A percentile compares a stretch with the other conserved stretches of the same genome.
These are phyloP conservation scores for Drosophila seguyi DNA, from an alignment of 1,140 invertebrate species.

Conservation along the genomic window DNA sequence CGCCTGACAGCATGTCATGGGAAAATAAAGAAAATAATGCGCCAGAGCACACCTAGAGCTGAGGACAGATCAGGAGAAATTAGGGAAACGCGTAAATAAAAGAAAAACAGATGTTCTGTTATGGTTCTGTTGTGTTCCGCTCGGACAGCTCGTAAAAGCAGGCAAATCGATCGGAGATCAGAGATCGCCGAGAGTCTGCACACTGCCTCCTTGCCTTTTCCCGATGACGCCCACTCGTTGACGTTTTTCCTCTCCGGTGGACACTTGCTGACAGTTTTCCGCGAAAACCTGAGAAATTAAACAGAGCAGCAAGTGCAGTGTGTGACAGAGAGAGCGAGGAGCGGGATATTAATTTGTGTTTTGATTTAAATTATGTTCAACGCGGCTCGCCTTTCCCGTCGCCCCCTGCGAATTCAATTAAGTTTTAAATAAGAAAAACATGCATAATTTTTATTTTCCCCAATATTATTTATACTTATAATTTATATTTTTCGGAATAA, in stretches of 20 bases:
- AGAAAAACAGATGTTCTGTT: conserved; percentile 52
- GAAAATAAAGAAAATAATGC: conserved; percentile 27
- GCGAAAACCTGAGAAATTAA: conserved; percentile 34
- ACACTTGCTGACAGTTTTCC: conserved; percentile 34
- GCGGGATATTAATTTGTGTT: conserved; percentile 64
- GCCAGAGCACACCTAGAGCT: conserved; percentile 17
- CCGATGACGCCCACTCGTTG: conserved; percentile 21
- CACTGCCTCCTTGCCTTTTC: not conserved
- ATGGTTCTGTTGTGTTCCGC: conserved; percentile 41
- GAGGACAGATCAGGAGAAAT: conserved; percentile 25
- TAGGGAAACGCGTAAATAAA: conserved; percentile 43
- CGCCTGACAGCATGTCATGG: conserved; percentile 48
- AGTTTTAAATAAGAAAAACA: conserved; percentile 63
- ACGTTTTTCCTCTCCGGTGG: conserved; percentile 14
- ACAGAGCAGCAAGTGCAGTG: conserved; percentile 39
- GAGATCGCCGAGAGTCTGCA: conserved; percentile 5
- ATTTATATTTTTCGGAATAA: conserved; percentile 74
- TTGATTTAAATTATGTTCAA: conserved; percentile 75
- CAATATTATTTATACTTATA: conserved; percentile 73
- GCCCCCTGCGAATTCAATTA: conserved; percentile 57
- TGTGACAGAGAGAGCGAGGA: not conserved
- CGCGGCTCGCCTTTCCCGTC: conserved; percentile 36
- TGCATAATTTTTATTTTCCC: conserved; percentile 61
- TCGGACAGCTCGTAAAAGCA: conserved; percentile 41
- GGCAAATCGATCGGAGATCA: conserved; percentile 30